Evolutionary conservation across 2,113 vertebrate genomes (phyloP), one percentile per base, ranked within the genome.

Genomic region (Panthera leo): DNA sequence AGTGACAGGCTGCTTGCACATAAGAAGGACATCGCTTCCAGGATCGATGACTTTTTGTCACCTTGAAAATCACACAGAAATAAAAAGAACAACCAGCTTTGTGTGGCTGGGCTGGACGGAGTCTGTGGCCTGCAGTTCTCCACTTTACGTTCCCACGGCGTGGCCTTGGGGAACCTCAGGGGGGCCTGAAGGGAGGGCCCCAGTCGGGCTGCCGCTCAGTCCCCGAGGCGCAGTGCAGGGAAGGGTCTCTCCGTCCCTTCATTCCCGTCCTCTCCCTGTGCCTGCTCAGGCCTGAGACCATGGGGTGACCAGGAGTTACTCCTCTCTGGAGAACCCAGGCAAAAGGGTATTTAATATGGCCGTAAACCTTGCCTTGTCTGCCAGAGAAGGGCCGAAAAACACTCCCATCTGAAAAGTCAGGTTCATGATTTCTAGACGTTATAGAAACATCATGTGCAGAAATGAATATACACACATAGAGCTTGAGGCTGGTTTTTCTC

Each of bases 121-220:
- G 25, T 45, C 71, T 36, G 36, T 36, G 92, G 95, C 96, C 55
- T 95, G 98, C 98, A 97, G 97, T 79, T 98, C 98, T 84, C 91
- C 98, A n/a, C 87, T 96, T 95, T 97, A 97, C 71, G 51, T 95
- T 85, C 97, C 98, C 80, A 78, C 84, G 75, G 85, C 94, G 42
- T 94, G 98, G 68, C 91, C 99, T 85, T 96, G 98, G 0, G 98
- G 21, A 61, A 23, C 58, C 8, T 25, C 21, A 2, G 25, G 5
- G 27, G n/a, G 18, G 3, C 36, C n/a, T 34, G 15, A 2, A 10
- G n/a, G 39, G 10, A 31, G 31, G 58, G 27, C 6, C 18, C 29
- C 16, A 0, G 39, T 27, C 36, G 42, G 55, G 36, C 23, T 4
- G 2, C 58, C 8, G 2, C 89, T n/a, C 9, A 0, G 58, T 25